Evolutionary conservation across 2,888 invertebrate species (phyloP), one percentile per base, ranked within the genome.

Genomic region (Malthinus seriepunctatus): DNA sequence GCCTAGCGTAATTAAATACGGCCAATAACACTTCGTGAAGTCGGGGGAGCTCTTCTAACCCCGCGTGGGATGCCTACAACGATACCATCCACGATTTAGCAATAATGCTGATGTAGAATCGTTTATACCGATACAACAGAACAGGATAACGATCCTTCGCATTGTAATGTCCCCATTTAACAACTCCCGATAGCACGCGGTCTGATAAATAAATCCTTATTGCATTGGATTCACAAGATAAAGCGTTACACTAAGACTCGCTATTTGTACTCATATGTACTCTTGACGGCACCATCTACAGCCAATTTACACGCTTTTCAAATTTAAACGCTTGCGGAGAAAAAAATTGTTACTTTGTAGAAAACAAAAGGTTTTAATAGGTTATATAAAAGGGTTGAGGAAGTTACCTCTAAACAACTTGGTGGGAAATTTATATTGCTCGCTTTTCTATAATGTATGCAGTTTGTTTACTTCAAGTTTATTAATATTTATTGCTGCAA

Each of bases 121-220:
- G 76, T 69, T 71, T 71, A 74, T 74, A 76, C 76, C 77, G 76
- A 76, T 77, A 70, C 73, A 72, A 74, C 74, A 70, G 74, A 69
- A 70, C 72, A 66, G 77, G 77, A 78, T 78, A 78, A 78, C 77
- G 77, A 78, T 77, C 76, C 76, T 71, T 70, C 70, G 76, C 76
- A 77, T 78, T 77, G 77, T 78, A 78, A 78, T 77, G 77, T 76
- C 73, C 76, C 73, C 74, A 77, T 76, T 77, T 77, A 77, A 78
- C 78, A 77, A 77, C 75, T 72, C 68, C 67, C 70, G 75, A 75
- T 75, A 75, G 72, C 71, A 69, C 71, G 71, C 64, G 66, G 65
- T 66, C 72, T 72, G 74, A 76, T 76, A 76, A 74, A 75, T 76
- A 76, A 76, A 76, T 76, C 73, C 73, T 73, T 71, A 74, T 74